A percentile compares a stretch with the other conserved stretches of the same genome.
Conservation (phyloP, 2,113 vertebrate species). For the Syrmaticus mikado region DNA sequence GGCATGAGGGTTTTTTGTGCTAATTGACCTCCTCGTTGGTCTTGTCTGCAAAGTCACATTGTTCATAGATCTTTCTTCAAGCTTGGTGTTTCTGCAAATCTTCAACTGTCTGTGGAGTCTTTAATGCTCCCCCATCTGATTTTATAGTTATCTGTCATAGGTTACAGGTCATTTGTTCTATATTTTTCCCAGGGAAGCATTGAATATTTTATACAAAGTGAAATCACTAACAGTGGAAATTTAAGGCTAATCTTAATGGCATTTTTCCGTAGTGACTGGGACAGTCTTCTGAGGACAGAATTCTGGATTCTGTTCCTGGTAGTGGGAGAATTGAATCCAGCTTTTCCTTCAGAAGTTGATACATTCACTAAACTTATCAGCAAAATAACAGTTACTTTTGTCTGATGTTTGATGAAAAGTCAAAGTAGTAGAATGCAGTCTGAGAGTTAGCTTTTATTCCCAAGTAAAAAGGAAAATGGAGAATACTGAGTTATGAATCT, state of each 20-base stretch:
- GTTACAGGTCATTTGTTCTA: background rate
- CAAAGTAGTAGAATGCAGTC: background rate
- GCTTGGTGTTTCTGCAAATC: background rate
- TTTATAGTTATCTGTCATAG: background rate
- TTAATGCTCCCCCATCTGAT: background rate
- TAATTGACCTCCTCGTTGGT: background rate
- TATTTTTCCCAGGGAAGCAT: background rate
- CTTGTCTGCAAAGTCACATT: background rate
- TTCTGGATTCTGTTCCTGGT: background rate
- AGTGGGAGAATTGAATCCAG: background rate
- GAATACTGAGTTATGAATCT: background rate
- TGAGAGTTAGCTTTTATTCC: background rate
- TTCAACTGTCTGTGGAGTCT: background rate
- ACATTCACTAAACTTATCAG: background rate
- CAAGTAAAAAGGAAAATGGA: background rate
- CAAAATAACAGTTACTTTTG: background rate
- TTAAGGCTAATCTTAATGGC: background rate
- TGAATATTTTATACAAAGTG: background rate
- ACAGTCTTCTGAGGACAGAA: background rate
- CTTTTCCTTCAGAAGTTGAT: background rate
- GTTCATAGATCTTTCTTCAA: background rate
- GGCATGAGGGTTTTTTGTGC: background rate
- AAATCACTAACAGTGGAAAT: constrained; percentile 2
- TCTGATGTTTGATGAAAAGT: background rate
- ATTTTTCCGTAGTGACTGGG: background rate